These are phyloP conservation scores for Xiphophorus hellerii DNA, from an alignment of 2,113 vertebrate genomes.

Conservation along the genomic window DNA sequence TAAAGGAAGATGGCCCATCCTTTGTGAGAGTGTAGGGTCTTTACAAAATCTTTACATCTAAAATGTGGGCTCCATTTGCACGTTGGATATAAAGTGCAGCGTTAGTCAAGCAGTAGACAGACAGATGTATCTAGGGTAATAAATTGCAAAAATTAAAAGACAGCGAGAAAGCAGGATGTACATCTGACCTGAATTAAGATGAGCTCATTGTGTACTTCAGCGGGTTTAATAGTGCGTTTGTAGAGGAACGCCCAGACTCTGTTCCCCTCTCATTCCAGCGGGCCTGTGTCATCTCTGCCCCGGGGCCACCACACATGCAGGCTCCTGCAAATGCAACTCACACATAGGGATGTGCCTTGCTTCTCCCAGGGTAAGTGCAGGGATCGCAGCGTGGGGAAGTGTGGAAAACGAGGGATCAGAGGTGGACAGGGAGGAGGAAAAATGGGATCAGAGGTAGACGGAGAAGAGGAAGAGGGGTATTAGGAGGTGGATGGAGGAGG, in stretches of 20 bases:
- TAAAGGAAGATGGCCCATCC: slow-evolving; percentile 41
- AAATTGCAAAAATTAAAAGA: slow-evolving; percentile 48
- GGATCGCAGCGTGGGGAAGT: slow-evolving; percentile 62
- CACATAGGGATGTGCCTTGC: slow-evolving; percentile 68
- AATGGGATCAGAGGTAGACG: slow-evolving; percentile 68
- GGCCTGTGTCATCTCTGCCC: slow-evolving; percentile 84
- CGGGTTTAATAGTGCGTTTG: slow-evolving; percentile 85
- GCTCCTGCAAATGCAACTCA: slow-evolving; percentile 75
- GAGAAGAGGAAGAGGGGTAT: slow-evolving; percentile 61
- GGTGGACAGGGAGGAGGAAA: slow-evolving; percentile 64
- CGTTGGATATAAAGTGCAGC: neutral
- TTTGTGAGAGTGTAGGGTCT: no score
- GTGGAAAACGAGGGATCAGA: slow-evolving; percentile 69
- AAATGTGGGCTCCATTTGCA: neutral
- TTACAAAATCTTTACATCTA: slow-evolving; percentile 22
- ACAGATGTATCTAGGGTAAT: slow-evolving; percentile 33
- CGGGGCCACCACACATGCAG: slow-evolving; percentile 80
- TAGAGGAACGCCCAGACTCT: slow-evolving; percentile 85
- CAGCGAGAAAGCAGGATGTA: slow-evolving; percentile 73
- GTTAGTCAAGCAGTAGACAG: slow-evolving; percentile 1
- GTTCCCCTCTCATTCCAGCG: slow-evolving; percentile 85
- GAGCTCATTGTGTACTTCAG: slow-evolving; percentile 87
- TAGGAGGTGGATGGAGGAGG: slow-evolving; percentile 57
- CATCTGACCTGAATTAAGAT: slow-evolving; percentile 89
- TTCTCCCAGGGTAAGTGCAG: slow-evolving; percentile 43